Evolutionary conservation across 2,888 invertebrate genomes (phyloP).

Genomic region (Drosophila birchii): DNA sequence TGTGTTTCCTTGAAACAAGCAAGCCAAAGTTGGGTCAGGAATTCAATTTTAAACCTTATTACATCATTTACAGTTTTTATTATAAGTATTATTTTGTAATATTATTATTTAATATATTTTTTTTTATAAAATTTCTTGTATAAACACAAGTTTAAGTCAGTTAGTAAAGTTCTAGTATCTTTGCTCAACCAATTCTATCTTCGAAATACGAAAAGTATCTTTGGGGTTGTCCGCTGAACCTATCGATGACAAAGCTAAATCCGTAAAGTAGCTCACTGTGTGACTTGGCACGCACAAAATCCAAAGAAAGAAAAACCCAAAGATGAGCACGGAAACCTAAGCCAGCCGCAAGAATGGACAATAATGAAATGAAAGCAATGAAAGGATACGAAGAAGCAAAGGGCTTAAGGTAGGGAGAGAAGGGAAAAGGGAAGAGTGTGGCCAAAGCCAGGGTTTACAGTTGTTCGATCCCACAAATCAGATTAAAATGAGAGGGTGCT

Average conservation of each 20-base stretch:
- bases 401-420: not conserved
- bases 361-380: constrained; percentile 1
- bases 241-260: constrained; percentile 37
- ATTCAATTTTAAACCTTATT: too few species aligned
- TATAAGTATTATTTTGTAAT: too few species aligned
- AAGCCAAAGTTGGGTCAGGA: too few species aligned
- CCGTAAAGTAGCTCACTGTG: constrained; percentile 46
- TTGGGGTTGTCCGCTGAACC: constrained; percentile 12
- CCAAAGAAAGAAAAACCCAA: not conserved
- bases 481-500: constrained; percentile 52
- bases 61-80: too few species aligned
- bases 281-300: constrained; percentile 62
- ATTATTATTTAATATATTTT: too few species aligned
- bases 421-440: constrained; percentile 21
- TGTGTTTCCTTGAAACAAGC: too few species aligned
- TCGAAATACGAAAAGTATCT: not conserved
- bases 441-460: constrained; percentile 63
- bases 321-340: constrained; percentile 16
- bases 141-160: too few species aligned
- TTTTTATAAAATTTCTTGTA: too few species aligned
- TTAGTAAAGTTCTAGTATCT: too few species aligned
- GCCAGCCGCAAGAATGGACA: constrained; percentile 23
- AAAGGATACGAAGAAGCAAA: not conserved
- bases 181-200: not conserved
- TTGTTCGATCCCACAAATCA: constrained; percentile 66